These are phyloP conservation scores for Autographa gamma DNA, from an alignment of 2,888 invertebrate genomes.

Conservation along the genomic window DNA sequence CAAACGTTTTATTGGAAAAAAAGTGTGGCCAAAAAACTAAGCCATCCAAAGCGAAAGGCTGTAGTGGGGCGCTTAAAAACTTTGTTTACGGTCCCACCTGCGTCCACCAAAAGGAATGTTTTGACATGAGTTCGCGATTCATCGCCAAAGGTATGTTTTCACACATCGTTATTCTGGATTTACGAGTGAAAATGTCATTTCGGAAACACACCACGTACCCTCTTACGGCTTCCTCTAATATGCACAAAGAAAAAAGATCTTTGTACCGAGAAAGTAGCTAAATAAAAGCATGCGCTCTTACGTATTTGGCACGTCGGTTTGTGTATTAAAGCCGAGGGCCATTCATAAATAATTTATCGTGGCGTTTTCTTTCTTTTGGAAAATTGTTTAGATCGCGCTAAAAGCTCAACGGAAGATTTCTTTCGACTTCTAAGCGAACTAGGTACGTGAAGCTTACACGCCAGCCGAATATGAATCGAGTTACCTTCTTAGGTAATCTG, in stretches of 20 bases:
- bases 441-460: constrained; percentile 27
- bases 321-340: constrained; percentile 75
- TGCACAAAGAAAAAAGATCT: constrained; percentile 82
- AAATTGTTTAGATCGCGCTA: constrained; percentile 74
- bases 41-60: constrained; percentile 27
- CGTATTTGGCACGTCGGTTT: constrained; percentile 74
- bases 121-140: constrained; percentile 58
- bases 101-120: constrained; percentile 54
- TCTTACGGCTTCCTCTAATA: constrained; percentile 78
- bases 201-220: constrained; percentile 75
- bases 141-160: constrained; percentile 70
- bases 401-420: constrained; percentile 69
- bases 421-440: constrained; percentile 55
- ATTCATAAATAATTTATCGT: constrained; percentile 84
- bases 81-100: constrained; percentile 60
- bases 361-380: constrained; percentile 74
- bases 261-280: constrained; percentile 69
- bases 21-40: constrained; percentile 30
- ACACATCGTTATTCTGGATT: constrained; percentile 78
- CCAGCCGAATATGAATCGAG: constrained; percentile 37
- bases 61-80: constrained; percentile 43
- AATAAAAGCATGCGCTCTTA: constrained; percentile 76
- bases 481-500: constrained; percentile 8
- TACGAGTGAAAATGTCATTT: constrained; percentile 75
- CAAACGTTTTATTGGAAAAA: constrained; percentile 32